Conservation (phyloP, 2,888 invertebrate genomes). For the Drosophila mulleri region DNA sequence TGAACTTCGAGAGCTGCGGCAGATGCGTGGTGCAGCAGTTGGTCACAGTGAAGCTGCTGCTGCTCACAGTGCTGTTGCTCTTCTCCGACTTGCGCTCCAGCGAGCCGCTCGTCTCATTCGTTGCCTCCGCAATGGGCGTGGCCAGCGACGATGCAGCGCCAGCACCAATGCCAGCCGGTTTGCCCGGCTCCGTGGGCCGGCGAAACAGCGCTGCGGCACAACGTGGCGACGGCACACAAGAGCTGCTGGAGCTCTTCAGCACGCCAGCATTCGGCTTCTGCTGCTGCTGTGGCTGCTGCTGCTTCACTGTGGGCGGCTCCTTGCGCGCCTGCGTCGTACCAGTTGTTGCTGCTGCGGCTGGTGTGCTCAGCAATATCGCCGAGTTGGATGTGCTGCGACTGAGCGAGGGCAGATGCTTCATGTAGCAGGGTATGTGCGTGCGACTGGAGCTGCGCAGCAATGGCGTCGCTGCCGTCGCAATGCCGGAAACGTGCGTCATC, state of each 20-base stretch:
- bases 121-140: constrained; percentile 63
- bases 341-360: not conserved
- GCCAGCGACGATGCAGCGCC: constrained; percentile 63
- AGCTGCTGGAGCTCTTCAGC: constrained; percentile 84
- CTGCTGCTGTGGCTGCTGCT: constrained; percentile 9
- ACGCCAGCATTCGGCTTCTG: constrained; percentile 63
- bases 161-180: constrained; percentile 73
- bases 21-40: constrained; percentile 84
- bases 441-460: constrained; percentile 79
- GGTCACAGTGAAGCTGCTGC: constrained; percentile 82
- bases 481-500: constrained; percentile 82
- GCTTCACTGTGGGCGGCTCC: constrained; percentile 29
- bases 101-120: constrained; percentile 71
- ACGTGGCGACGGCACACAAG: constrained; percentile 80
- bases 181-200: constrained; percentile 56
- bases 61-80: constrained; percentile 83
- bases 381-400: constrained; percentile 85
- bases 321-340: constrained; percentile 35
- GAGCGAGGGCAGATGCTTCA: constrained; percentile 82
- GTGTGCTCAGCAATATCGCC: constrained; percentile 75
- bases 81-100: constrained; percentile 84
- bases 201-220: constrained; percentile 69
- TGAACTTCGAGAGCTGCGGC: constrained; percentile 84
- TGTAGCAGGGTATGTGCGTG: constrained; percentile 84
- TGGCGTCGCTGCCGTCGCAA: constrained; percentile 17